Percentiles rank a stretch among this genome's conserved stretches.
Evolutionary conservation across 2,888 invertebrate genomes (phyloP).

Genomic region (Cataglyphis rosenhaueri): DNA sequence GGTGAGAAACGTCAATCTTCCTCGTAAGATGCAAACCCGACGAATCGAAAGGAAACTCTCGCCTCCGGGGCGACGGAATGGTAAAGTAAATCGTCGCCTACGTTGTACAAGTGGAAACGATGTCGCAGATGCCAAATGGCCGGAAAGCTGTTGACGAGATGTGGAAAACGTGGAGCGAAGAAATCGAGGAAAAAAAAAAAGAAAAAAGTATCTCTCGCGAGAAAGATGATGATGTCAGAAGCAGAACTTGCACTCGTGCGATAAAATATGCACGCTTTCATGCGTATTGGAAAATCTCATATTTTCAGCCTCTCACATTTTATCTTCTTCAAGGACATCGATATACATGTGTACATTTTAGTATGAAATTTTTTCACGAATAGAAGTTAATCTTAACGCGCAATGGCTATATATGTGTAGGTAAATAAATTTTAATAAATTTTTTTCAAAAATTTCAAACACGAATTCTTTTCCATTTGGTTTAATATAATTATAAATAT

Average conservation of each 20-base stretch:
- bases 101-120: slow-evolving; percentile 58
- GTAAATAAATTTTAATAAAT: too few relatives aligned
- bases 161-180: slow-evolving; percentile 1
- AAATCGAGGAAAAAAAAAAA: not conserved
- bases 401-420: too few relatives aligned
- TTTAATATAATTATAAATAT: too few relatives aligned
- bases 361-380: too few relatives aligned
- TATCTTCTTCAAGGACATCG: not conserved
- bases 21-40: not conserved
- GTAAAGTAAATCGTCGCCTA: slow-evolving; percentile 70
- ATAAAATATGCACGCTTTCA: not conserved
- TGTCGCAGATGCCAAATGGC: slow-evolving; percentile 44
- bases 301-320: not conserved
- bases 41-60: slow-evolving; percentile 63
- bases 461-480: too few relatives aligned
- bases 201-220: not conserved
- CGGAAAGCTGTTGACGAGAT: slow-evolving; percentile 40
- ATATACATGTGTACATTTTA: too few relatives aligned
- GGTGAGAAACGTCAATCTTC: slow-evolving; percentile 48
- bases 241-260: slow-evolving; percentile 7
- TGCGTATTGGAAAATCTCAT: slow-evolving; percentile 10
- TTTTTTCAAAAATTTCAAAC: too few relatives aligned
- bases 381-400: too few relatives aligned
- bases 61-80: slow-evolving; percentile 29
- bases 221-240: slow-evolving; percentile 35